Evolutionary conservation across 2,888 invertebrate genomes (phyloP), one percentile per base, ranked within the genome.

Genomic region (Parochlus steinenii): DNA sequence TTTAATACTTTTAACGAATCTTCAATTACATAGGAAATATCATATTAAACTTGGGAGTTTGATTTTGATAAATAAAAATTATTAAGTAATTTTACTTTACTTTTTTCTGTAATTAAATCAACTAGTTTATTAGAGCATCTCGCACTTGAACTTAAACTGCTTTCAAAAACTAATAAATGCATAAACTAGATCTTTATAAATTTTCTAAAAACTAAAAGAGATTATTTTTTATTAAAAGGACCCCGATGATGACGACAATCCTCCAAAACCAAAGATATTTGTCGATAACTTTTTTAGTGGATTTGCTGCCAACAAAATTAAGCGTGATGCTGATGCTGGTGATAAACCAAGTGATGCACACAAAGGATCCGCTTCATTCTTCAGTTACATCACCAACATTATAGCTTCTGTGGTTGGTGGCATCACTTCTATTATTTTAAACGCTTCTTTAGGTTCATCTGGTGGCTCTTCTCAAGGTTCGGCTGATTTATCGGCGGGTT

Each of bases 161-260:
- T n/a, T n/a, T n/a, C n/a, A n/a, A n/a, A n/a, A n/a, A n/a, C n/a
- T n/a, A n/a, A n/a, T n/a, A n/a, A n/a, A n/a, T n/a, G n/a, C n/a
- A n/a, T n/a, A n/a, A n/a, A n/a, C 33, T 37, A 41, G 31, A 22
- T 27, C 11, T 40, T 39, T 17, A 34, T 39, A 31, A 20, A 31
- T 16, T 33, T 17, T 22, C 35, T 39, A 29, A 33, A 19, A 8
- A 10, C 3, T 24, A 3, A 38, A 39, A 37, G 39, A 39, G 42
- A 25, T 14, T 33, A 11, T 27, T n/a, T 23, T 18, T 37, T 23
- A 29, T 8, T 31, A n/a, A 23, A 20, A 58, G 58, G 53, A 58
- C 41, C 58, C 59, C 8, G 57, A 58, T 28, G 57, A 58, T 12
- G 57, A 56, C 16, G 55, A 54, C 11, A 40, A 31, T 7, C 53